Evolutionary conservation across 2,797 vertebrate species (phyloP).

Genomic region (Chaenodraco wilsoni): DNA sequence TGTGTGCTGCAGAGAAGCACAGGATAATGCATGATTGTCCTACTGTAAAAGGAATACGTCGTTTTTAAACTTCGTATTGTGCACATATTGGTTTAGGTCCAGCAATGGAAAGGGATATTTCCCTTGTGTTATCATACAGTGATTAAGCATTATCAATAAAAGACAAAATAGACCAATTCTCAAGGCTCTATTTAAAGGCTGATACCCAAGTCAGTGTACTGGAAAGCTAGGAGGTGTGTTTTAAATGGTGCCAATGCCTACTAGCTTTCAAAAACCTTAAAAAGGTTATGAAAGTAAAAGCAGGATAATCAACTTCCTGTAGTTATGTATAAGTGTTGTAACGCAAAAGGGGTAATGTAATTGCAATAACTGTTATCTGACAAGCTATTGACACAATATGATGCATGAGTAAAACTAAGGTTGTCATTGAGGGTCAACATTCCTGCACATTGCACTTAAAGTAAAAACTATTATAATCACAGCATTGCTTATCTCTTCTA

Average conservation of each 20-base stretch:
- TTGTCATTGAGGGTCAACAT: neutral
- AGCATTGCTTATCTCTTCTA: neutral
- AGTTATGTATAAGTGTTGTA: neutral
- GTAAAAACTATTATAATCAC: neutral
- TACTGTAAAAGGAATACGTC: too few relatives aligned
- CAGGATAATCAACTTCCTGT: neutral
- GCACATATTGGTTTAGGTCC: too few relatives aligned
- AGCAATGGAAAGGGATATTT: too few relatives aligned
- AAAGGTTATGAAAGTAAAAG: neutral
- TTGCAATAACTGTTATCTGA: slow-evolving; percentile 25
- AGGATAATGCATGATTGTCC: too few relatives aligned
- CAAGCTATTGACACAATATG: neutral
- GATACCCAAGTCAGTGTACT: too few relatives aligned
- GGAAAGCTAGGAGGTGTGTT: too few relatives aligned
- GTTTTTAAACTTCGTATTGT: too few relatives aligned
- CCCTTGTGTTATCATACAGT: too few relatives aligned
- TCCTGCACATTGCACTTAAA: neutral
- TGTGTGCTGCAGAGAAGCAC: too few relatives aligned
- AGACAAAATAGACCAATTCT: too few relatives aligned
- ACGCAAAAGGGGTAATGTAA: neutral
- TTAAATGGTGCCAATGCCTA: neutral
- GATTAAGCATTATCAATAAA: too few relatives aligned
- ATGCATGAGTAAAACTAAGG: neutral
- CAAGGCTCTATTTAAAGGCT: too few relatives aligned
- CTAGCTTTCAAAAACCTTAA: neutral